These are phyloP conservation scores for Agelastica alni DNA, from an alignment of 2,888 invertebrate species.

Conservation along the genomic window DNA sequence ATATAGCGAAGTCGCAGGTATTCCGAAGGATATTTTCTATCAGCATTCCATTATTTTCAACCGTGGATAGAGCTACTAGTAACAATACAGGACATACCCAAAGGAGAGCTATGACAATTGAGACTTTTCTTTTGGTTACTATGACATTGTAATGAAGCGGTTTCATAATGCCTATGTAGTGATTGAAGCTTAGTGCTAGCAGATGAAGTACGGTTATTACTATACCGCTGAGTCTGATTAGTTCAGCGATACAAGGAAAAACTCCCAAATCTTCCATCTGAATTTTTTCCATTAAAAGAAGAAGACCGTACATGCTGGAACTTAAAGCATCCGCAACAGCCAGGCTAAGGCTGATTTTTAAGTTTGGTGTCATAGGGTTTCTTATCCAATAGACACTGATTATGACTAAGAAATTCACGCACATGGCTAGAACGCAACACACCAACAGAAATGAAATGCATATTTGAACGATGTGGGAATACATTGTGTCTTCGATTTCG, in stretches of 20 bases:
- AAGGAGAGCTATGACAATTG: conserved; percentile 58
- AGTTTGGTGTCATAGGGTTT: conserved; percentile 61
- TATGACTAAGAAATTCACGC: conserved; percentile 62
- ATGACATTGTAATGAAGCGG: conserved; percentile 68
- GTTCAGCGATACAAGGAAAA: conserved; percentile 50
- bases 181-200: conserved; percentile 66
- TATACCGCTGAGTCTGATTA: conserved; percentile 62
- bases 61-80: conserved; percentile 55
- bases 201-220: conserved; percentile 67
- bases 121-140: conserved; percentile 61
- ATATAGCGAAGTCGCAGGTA: conserved; percentile 29
- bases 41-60: conserved; percentile 58
- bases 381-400: conserved; percentile 62
- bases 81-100: conserved; percentile 61
- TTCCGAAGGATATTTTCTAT: conserved; percentile 37
- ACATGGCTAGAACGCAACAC: conserved; percentile 60
- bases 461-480: conserved; percentile 24
- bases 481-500: conserved; percentile 13
- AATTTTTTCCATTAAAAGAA: conserved; percentile 29
- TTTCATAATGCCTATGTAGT: conserved; percentile 65
- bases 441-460: conserved; percentile 53
- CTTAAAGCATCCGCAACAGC: conserved; percentile 64
- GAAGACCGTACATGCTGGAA: conserved; percentile 58
- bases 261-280: conserved; percentile 24
- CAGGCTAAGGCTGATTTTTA: conserved; percentile 64